These are phyloP conservation scores for Trissolcus basalis DNA, from an alignment of 1,140 invertebrate species.

Conservation along the genomic window DNA sequence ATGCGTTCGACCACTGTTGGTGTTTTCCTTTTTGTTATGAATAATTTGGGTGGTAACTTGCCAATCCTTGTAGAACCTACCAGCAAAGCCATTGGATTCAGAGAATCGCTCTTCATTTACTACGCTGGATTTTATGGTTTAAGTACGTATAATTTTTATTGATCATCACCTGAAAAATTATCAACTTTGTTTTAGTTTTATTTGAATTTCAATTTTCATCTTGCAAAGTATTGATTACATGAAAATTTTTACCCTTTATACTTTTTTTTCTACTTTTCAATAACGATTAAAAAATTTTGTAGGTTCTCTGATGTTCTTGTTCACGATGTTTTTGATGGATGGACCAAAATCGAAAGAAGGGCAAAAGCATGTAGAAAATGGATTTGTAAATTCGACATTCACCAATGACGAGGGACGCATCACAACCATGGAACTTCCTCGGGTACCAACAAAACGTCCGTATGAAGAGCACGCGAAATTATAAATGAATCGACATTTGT, in stretches of 20 bases:
- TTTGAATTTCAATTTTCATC: neutral
- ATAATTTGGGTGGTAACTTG: conserved; percentile 93
- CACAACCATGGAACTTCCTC: conserved; percentile 66
- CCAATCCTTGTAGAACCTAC: conserved; percentile 91
- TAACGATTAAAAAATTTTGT: conserved; percentile 31
- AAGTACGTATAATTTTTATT: conserved; percentile 78
- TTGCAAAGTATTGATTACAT: too few relatives aligned
- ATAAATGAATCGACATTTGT: conserved; percentile 19
- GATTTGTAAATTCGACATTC: conserved; percentile 76
- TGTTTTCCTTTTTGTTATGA: conserved; percentile 92
- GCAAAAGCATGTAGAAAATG: conserved; percentile 50
- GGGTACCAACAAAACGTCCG: conserved; percentile 61
- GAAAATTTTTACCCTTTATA: too few relatives aligned
- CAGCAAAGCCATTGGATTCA: conserved; percentile 86
- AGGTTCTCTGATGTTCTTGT: conserved; percentile 84
- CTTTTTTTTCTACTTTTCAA: neutral
- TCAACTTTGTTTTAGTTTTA: neutral
- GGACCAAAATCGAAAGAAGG: conserved; percentile 67
- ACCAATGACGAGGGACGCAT: conserved; percentile 73
- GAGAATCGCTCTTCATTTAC: conserved; percentile 88
- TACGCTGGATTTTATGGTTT: conserved; percentile 90
- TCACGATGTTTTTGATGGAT: conserved; percentile 84
- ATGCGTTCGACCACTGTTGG: conserved; percentile 89
- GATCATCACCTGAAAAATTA: conserved; percentile 3
- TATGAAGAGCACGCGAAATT: conserved; percentile 42